These are phyloP conservation scores for Dryobotodes eremita DNA, from an alignment of 2,888 invertebrate genomes.

Conservation along the genomic window DNA sequence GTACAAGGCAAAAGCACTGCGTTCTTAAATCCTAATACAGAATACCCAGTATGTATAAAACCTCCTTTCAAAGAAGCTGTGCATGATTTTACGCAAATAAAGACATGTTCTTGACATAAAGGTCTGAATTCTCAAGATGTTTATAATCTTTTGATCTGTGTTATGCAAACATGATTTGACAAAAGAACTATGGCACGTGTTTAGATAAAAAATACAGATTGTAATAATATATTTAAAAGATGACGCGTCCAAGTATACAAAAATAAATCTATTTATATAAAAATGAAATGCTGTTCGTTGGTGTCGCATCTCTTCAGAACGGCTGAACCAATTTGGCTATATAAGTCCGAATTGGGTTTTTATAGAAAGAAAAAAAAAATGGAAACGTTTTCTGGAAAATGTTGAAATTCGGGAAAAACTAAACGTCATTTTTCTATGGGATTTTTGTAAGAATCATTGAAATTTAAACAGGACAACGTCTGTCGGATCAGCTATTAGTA, in stretches of 20 bases:
- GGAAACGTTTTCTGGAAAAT: too few species aligned
- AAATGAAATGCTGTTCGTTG: too few species aligned
- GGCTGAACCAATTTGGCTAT: too few species aligned
- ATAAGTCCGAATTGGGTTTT: too few species aligned
- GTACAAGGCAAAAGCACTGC: neutral
- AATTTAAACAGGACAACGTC: too few species aligned
- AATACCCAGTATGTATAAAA: neutral
- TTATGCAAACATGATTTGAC: slow-evolving; percentile 8
- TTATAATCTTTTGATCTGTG: slow-evolving; percentile 17
- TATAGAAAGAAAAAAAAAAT: too few species aligned
- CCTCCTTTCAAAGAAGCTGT: slow-evolving; percentile 10
- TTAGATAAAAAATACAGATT: slow-evolving; percentile 16
- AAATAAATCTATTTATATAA: too few species aligned
- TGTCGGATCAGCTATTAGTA: too few species aligned
- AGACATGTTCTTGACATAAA: slow-evolving; percentile 26
- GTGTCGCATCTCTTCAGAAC: too few species aligned
- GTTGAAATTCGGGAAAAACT: too few species aligned
- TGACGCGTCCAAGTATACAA: neutral
- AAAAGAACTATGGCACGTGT: slow-evolving; percentile 20
- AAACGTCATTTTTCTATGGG: too few species aligned
- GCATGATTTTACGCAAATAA: slow-evolving; percentile 14
- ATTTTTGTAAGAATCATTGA: too few species aligned
- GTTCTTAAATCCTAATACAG: neutral
- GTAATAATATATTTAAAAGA: neutral
- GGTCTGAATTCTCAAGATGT: neutral